Percentiles rank a stretch among this genome's conserved stretches.
phyloP scores from a whole-genome alignment of 2,888 invertebrate genomes.

The Seira musarum region DNA sequence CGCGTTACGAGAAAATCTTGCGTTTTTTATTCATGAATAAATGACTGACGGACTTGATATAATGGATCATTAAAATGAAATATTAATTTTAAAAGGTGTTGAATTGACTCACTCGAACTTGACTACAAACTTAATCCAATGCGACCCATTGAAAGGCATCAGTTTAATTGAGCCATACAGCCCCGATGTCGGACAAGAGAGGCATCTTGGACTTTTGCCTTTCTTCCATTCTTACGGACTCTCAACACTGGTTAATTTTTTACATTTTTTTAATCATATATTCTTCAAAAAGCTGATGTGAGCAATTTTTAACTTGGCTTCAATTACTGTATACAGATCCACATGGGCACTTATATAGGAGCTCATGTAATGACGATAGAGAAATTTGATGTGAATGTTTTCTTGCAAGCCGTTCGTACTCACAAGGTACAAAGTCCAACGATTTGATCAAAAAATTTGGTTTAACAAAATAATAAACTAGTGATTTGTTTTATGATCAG shows the following conservation, averaged over 20 bases:
- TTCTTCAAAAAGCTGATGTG: too few relatives aligned
- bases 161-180: slow-evolving; percentile 17
- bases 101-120: slow-evolving; percentile 65
- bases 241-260: slow-evolving; percentile 68
- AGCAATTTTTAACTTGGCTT: slow-evolving; percentile 80
- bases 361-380: slow-evolving; percentile 55
- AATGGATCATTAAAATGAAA: too few relatives aligned
- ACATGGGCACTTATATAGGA: slow-evolving; percentile 52
- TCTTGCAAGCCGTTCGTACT: slow-evolving; percentile 71
- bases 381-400: slow-evolving; percentile 65
- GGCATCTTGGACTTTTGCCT: slow-evolving; percentile 65
- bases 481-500: slow-evolving; percentile 15
- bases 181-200: slow-evolving; percentile 49
- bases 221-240: slow-evolving; percentile 80
- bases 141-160: slow-evolving; percentile 34
- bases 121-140: slow-evolving; percentile 41
- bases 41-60: slow-evolving; percentile 63
- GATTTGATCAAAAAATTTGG: too few relatives aligned
- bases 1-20: too few relatives aligned
- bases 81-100: slow-evolving; percentile 60
- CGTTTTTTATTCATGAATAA: too few relatives aligned
- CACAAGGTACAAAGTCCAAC: too few relatives aligned
- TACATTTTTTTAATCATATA: slow-evolving; percentile 65
- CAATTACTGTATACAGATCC: too few relatives aligned
- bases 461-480: slow-evolving; percentile 68